Evolutionary conservation across 2,113 vertebrate species (phyloP).

Genomic region (Nymphicus hollandicus): DNA sequence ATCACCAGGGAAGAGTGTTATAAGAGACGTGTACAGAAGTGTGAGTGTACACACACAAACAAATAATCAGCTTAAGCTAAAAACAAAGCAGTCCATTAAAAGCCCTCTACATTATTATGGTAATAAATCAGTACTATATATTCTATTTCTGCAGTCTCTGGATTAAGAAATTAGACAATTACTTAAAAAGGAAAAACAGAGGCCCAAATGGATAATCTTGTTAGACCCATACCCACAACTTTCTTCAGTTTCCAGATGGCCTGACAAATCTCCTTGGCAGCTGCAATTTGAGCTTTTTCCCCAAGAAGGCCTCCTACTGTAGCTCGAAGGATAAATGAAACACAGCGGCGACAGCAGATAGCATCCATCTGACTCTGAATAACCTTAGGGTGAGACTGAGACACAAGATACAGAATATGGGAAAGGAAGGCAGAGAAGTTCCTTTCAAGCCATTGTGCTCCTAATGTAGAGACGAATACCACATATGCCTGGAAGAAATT

Average conservation of each 20-base stretch:
- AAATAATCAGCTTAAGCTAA: background rate
- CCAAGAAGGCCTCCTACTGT: constrained; percentile 86
- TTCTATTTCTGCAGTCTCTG: background rate
- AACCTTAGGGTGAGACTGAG: constrained; percentile 80
- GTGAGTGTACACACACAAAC: background rate
- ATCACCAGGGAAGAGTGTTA: background rate
- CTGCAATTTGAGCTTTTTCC: constrained; percentile 91
- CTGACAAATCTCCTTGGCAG: constrained; percentile 85
- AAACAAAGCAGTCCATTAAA: constrained; percentile 4
- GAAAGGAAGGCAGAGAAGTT: constrained; percentile 83
- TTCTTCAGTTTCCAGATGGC: constrained; percentile 82
- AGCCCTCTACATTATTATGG: background rate
- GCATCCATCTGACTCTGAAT: constrained; percentile 80
- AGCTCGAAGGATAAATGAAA: constrained; percentile 89
- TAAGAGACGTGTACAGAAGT: background rate
- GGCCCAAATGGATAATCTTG: constrained; percentile 17
- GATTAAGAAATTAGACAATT: constrained; percentile 24
- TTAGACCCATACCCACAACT: constrained; percentile 80
- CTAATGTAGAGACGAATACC: constrained; percentile 86
- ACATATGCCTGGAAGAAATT: constrained; percentile 84
- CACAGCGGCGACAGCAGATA: constrained; percentile 77
- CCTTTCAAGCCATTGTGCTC: constrained; percentile 87
- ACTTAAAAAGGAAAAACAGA: constrained; percentile 30
- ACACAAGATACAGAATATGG: constrained; percentile 83
- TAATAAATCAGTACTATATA: background rate